Percentiles rank a stretch among this genome's conserved stretches.
phyloP scores from a whole-genome alignment of 1,140 invertebrate genomes.

The Zaprionus vittiger region DNA sequence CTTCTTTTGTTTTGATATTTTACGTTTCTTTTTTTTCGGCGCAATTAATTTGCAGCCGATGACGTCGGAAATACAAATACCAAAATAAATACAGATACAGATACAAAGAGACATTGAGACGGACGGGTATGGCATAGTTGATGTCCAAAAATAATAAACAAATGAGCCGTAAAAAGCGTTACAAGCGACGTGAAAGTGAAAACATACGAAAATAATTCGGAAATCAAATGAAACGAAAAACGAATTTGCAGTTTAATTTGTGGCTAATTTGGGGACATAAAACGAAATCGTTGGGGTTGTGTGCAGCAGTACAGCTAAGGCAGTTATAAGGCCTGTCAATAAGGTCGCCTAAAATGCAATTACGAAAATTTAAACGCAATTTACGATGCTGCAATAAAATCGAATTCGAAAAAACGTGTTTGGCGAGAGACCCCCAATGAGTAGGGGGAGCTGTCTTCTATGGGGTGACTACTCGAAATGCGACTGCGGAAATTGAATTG shows the following conservation, averaged over 20 bases:
- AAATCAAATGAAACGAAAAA: slow-evolving; percentile 23
- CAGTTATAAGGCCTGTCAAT: slow-evolving; percentile 1
- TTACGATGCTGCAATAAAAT: slow-evolving; percentile 40
- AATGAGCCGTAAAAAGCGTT: slow-evolving; percentile 30
- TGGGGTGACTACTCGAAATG: slow-evolving; percentile 14
- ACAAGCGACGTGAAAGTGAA: slow-evolving; percentile 46
- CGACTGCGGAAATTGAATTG: slow-evolving; percentile 50
- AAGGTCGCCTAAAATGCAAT: slow-evolving; percentile 31
- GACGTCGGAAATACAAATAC: slow-evolving; percentile 71
- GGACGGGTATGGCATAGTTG: slow-evolving; percentile 17
- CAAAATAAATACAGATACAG: slow-evolving; percentile 43
- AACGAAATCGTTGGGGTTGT: not conserved
- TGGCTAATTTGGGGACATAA: slow-evolving; percentile 19
- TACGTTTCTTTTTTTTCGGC: slow-evolving; percentile 39
- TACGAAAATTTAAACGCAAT: slow-evolving; percentile 14
- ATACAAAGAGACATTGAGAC: slow-evolving; percentile 27
- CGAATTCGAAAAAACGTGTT: slow-evolving; percentile 15
- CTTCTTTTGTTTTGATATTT: slow-evolving; percentile 38
- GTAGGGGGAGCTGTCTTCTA: not conserved
- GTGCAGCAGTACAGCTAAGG: not conserved
- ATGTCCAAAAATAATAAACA: slow-evolving; percentile 42
- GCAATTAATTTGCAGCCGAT: slow-evolving; percentile 70
- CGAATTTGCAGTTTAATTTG: slow-evolving; percentile 24
- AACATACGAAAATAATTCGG: slow-evolving; percentile 9
- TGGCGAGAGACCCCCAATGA: not conserved